Evolutionary conservation across 1,140 invertebrate species (phyloP), one percentile per base, ranked within the genome.

Genomic region (Sminthurides bifidus): DNA sequence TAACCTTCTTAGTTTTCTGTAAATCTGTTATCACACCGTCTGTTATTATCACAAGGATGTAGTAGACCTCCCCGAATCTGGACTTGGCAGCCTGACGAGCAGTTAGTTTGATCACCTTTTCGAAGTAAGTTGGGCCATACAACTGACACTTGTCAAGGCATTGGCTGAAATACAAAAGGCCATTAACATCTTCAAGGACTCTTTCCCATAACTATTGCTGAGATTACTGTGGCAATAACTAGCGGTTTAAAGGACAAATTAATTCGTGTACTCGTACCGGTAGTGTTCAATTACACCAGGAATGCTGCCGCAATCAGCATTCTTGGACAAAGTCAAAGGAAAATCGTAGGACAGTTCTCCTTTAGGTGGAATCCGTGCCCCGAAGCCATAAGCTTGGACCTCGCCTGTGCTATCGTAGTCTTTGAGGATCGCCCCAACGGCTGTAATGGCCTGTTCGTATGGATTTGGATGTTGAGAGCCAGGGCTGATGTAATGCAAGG

Each of bases 21-120:
- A 83, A 79, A 65, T 83, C 81, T 12, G 77, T 79, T 31, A 83
- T 79, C 26, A 80, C 75, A 26, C 81, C 81, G 70, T 83, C 81
- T 2, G 81, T 83, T 5, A 83, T 70, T 46, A 83, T 77, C 1
- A 83, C 69, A 3, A 83, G 67, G 37, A 83, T 73, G 67, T 74
- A 80, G 65, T 82, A 83, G 35, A 77, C 71, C 54, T 75, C 70
- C 19, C 79, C 77, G 66, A 73, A 71, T 56, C 66, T 58, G 58
- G 70, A 65, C 14, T 67, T 50, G 8, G 62, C 62, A 2, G 76
- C 75, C 65, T 74, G 69, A 29, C 65, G 63, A 4, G 74, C 71
- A 4, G 77, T 75, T 63, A 75, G 76, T 35, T 76, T 73, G 54
- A 82, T 79, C 17, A 79, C 74, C 5, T 79, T 79, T 15, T 79